Evolutionary conservation across 1,140 invertebrate species (phyloP).

Genomic region (Drosophila seguyi): DNA sequence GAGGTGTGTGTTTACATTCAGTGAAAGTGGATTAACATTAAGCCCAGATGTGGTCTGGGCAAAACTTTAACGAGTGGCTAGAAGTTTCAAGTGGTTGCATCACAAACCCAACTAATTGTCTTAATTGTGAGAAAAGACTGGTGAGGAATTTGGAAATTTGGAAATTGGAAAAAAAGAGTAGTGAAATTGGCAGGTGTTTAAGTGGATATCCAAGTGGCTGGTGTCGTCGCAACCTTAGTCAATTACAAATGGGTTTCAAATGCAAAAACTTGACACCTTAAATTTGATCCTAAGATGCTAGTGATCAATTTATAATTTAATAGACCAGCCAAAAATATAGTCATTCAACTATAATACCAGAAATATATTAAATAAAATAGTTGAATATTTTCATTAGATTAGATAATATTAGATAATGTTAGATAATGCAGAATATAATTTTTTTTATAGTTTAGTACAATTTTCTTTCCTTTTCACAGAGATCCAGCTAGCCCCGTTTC

Average conservation of each 20-base stretch:
- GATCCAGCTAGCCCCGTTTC: slow-evolving; percentile 80
- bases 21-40: slow-evolving; percentile 28
- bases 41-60: slow-evolving; percentile 1
- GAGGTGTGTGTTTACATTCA: slow-evolving; percentile 81
- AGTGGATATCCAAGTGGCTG: neutral
- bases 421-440: neutral
- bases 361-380: no score
- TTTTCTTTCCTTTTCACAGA: slow-evolving; percentile 57
- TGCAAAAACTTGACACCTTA: neutral
- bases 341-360: no score
- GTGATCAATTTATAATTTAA: neutral
- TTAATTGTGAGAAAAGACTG: slow-evolving; percentile 2
- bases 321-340: no score
- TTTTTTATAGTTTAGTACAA: no score
- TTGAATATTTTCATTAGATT: no score
- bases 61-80: slow-evolving; percentile 14
- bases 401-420: neutral
- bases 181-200: neutral
- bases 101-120: neutral
- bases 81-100: slow-evolving; percentile 31
- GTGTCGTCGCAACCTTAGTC: neutral
- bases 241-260: neutral
- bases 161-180: neutral
- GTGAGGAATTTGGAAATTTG: neutral
- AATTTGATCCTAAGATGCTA: neutral